Base-by-base conservation (phyloP, 2,113 vertebrate genomes). In the Silurus meridionalis region DNA sequence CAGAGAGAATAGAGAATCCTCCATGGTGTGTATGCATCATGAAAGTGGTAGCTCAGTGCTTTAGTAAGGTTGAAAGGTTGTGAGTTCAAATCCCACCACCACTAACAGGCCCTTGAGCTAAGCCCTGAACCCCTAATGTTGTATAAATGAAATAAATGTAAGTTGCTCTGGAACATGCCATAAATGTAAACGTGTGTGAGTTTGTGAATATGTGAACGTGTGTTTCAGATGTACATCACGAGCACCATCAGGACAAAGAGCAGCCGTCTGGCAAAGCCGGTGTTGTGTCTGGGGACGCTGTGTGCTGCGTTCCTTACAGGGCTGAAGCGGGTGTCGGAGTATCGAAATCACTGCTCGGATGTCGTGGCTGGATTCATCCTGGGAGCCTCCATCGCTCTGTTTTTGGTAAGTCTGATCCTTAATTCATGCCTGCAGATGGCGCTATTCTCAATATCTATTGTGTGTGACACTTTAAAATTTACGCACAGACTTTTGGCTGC, bases 221-320 rank as follows among this genome's bases (percentile, higher is more conserved):
- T 25, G 10, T 93, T 93, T 86, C 94, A 99, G 98, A 99, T 99
- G 98, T 99, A 99, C 94, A 97, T 99, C 94, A 99, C 98, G 91
- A 99, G 98, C 95, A 99, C 98, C 91, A 98, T 99, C 94, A 97
- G 96, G 92, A 99, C 97, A 0, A 99, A 98, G 92, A 99, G 97
- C 90, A 99, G 98, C 90, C 95, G 98, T 37, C 94, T 99, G 92
- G 98, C 98, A 88, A 99, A 99, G 91, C 98, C 98, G 0, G 97
- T 98, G 80, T 95, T 99, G 79, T 99, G 98, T 88, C 93, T 99
- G 77, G 97, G 97, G 4, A 97, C 97, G 50, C 96, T 99, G 82
- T 99, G 98, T 80, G 95, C 97, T 3, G 98, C 98, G 0, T 99
- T 99, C 93, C 96, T 99, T 66, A 97, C 96, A 0, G 98, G 98